Percentiles rank a stretch among this genome's conserved stretches.
phyloP scores from a whole-genome alignment of 2,888 invertebrate genomes.

The Pyrgus malvae region DNA sequence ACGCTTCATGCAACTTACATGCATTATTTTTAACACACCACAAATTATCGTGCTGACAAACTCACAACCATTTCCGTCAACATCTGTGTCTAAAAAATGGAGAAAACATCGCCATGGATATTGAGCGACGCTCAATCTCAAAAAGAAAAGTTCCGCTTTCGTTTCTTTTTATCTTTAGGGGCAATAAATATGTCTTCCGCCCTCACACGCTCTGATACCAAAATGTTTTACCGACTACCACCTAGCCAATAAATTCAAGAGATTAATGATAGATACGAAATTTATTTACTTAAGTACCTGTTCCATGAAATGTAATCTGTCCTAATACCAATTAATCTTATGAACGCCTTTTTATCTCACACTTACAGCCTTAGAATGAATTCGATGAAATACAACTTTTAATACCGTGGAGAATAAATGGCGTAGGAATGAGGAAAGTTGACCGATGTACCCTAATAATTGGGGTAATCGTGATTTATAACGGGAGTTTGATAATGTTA shows the following conservation, averaged over 20 bases:
- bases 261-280: slow-evolving; percentile 74
- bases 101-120: slow-evolving; percentile 19
- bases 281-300: slow-evolving; percentile 71
- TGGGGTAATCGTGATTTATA: slow-evolving; percentile 15
- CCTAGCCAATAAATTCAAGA: slow-evolving; percentile 68
- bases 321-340: slow-evolving; percentile 68
- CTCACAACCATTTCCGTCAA: slow-evolving; percentile 55
- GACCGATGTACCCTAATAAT: neutral
- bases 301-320: slow-evolving; percentile 68
- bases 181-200: slow-evolving; percentile 72
- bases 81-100: slow-evolving; percentile 35
- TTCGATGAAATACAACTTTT: slow-evolving; percentile 20
- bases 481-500: slow-evolving; percentile 5
- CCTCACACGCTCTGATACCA: slow-evolving; percentile 53
- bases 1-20: slow-evolving; percentile 1
- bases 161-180: slow-evolving; percentile 61
- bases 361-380: slow-evolving; percentile 29
- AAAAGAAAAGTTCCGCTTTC: slow-evolving; percentile 55
- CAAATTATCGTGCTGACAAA: slow-evolving; percentile 47
- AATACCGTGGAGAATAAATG: slow-evolving; percentile 9
- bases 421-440: neutral
- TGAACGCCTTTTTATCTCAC: slow-evolving; percentile 44
- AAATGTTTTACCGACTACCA: slow-evolving; percentile 59
- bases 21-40: slow-evolving; percentile 23
- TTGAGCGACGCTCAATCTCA: slow-evolving; percentile 32